A percentile compares a stretch with the other conserved stretches of the same genome.
Conservation (phyloP, 2,113 vertebrate genomes). For the Opisthocomus hoazin region DNA sequence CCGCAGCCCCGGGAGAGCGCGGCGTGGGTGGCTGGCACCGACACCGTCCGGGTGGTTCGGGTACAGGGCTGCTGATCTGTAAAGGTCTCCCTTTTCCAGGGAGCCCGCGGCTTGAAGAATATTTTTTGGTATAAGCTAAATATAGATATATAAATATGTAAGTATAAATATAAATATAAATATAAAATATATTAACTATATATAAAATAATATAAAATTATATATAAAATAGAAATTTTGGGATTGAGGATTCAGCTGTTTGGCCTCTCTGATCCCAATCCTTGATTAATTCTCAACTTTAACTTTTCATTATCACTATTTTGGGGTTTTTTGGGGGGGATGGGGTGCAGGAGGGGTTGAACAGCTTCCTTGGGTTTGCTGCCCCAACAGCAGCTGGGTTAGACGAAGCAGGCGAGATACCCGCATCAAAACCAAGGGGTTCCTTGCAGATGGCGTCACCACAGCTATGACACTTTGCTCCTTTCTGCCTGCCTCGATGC, state of each 20-base stretch:
- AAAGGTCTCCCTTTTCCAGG: background rate
- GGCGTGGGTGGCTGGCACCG: background rate
- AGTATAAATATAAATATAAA: too few relatives aligned
- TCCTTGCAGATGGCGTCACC: background rate
- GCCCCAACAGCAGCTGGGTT: background rate
- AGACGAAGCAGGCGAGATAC: background rate
- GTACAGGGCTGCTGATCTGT: background rate
- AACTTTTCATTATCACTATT: background rate
- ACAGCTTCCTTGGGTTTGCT: background rate
- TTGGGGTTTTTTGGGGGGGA: background rate
- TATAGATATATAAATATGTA: too few relatives aligned
- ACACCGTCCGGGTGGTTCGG: background rate
- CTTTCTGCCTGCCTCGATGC: background rate
- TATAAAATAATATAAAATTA: too few relatives aligned
- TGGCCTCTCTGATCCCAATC: background rate
- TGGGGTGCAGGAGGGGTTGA: background rate
- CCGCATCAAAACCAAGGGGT: background rate
- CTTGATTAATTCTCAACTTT: background rate
- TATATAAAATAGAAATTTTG: too few relatives aligned
- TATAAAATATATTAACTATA: too few relatives aligned
- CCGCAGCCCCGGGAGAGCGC: background rate
- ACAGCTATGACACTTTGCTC: background rate
- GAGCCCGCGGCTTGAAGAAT: background rate
- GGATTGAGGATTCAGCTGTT: background rate
- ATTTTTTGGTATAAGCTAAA: too few relatives aligned